phyloP scores from a whole-genome alignment of 2,797 vertebrate species.

The Sebastiscus albofasciatus region DNA sequence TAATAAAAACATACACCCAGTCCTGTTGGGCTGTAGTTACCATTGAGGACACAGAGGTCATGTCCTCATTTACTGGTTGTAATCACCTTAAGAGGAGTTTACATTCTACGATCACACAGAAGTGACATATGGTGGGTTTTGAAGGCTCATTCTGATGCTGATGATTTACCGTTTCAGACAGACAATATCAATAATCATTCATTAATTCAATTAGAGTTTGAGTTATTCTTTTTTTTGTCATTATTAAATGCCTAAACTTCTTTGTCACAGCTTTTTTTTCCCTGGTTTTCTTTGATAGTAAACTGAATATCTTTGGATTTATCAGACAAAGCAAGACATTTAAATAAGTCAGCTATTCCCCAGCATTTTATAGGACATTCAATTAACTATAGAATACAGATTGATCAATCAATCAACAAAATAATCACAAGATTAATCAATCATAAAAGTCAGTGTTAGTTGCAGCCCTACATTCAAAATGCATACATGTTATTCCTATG shows the following conservation, averaged over 20 bases:
- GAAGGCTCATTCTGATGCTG: neutral
- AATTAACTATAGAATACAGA: neutral
- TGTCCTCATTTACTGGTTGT: neutral
- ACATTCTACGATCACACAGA: neutral
- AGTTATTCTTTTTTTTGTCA: neutral
- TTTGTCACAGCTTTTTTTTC: neutral
- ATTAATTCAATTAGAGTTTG: too few relatives aligned
- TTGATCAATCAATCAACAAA: neutral
- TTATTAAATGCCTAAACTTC: neutral
- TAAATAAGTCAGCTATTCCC: too few relatives aligned
- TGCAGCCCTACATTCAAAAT: too few relatives aligned
- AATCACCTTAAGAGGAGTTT: conserved; percentile 1
- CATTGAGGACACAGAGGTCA: neutral
- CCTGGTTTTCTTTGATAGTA: neutral
- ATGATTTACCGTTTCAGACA: neutral
- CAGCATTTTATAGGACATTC: neutral
- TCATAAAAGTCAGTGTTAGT: neutral
- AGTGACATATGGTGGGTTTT: conserved; percentile 3
- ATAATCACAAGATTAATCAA: neutral
- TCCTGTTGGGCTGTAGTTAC: too few relatives aligned
- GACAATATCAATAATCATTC: too few relatives aligned
- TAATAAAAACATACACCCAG: neutral
- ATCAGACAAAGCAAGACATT: too few relatives aligned
- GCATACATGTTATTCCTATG: too few relatives aligned
- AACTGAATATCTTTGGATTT: too few relatives aligned